These are phyloP conservation scores for Argynnis bischoffii DNA, from an alignment of 2,888 invertebrate genomes.

Conservation along the genomic window DNA sequence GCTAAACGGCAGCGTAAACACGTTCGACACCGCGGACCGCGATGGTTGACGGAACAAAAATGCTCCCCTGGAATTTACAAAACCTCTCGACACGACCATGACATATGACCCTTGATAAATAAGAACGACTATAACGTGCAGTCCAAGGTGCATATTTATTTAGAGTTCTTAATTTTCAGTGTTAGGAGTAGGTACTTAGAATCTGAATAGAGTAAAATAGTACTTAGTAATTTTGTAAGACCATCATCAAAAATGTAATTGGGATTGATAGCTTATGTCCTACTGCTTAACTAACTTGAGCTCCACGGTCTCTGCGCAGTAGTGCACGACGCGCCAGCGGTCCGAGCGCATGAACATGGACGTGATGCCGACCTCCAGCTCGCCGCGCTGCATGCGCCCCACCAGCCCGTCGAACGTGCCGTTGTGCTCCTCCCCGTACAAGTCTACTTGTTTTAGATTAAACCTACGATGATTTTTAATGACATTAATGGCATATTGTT, in stretches of 20 bases:
- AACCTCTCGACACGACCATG: not conserved
- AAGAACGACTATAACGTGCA: too few relatives aligned
- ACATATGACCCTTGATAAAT: too few relatives aligned
- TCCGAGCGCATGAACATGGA: conserved; percentile 83
- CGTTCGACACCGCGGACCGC: conserved; percentile 83
- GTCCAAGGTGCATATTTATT: too few relatives aligned
- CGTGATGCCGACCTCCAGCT: conserved; percentile 74
- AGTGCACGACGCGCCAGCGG: conserved; percentile 77
- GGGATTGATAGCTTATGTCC: too few relatives aligned
- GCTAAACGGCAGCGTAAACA: conserved; percentile 83
- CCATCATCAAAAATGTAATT: too few relatives aligned
- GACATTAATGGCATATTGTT: too few relatives aligned
- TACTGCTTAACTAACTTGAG: conserved; percentile 41
- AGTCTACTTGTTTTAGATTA: conserved; percentile 59
- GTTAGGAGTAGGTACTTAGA: too few relatives aligned
- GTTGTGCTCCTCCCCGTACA: conserved; percentile 81
- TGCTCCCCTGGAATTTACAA: conserved; percentile 64
- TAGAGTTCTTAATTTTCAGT: too few relatives aligned
- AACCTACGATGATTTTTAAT: conserved; percentile 45
- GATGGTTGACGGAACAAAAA: conserved; percentile 85
- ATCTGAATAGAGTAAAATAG: too few relatives aligned
- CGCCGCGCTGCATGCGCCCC: conserved; percentile 79
- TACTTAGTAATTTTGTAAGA: too few relatives aligned
- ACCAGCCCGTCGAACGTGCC: conserved; percentile 82
- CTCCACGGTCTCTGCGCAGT: conserved; percentile 77